phyloP scores from a whole-genome alignment of 2,888 invertebrate species.

The Epistrophe eligans region DNA sequence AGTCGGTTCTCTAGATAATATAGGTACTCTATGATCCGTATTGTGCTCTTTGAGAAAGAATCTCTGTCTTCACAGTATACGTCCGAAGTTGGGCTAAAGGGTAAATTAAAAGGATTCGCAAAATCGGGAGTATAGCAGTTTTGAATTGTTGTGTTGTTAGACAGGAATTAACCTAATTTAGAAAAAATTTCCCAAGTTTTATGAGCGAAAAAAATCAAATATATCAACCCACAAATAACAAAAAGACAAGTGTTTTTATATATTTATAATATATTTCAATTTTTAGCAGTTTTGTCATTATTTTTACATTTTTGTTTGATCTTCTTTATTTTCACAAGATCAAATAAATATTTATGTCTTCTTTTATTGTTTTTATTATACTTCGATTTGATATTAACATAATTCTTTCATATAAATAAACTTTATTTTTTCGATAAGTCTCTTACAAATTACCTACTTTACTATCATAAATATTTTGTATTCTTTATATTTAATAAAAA shows the following conservation, averaged over 20 bases:
- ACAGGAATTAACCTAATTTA: no score
- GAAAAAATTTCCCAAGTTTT: no score
- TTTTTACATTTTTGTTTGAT: constrained; percentile 54
- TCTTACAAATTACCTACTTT: constrained; percentile 60
- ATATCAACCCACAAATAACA: background rate
- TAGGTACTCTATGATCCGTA: no score
- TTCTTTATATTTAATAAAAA: constrained; percentile 54
- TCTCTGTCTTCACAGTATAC: no score
- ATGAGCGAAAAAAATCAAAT: no score
- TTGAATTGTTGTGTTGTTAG: no score
- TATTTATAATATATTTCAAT: constrained; percentile 61
- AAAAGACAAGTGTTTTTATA: constrained; percentile 39
- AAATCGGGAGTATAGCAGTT: no score
- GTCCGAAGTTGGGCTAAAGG: no score
- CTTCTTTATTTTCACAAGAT: constrained; percentile 33
- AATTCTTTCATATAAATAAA: constrained; percentile 53
- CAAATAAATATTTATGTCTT: constrained; percentile 26
- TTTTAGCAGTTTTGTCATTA: constrained; percentile 56
- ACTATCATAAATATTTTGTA: constrained; percentile 62
- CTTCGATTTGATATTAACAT: constrained; percentile 38
- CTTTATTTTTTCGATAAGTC: constrained; percentile 39
- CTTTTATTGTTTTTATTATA: constrained; percentile 40
- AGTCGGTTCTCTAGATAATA: no score
- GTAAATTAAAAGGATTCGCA: no score
- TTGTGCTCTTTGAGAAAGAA: no score